These are phyloP conservation scores for Oscheius sp. DNA, from an alignment of 1,140 invertebrate species.

Conservation along the genomic window DNA sequence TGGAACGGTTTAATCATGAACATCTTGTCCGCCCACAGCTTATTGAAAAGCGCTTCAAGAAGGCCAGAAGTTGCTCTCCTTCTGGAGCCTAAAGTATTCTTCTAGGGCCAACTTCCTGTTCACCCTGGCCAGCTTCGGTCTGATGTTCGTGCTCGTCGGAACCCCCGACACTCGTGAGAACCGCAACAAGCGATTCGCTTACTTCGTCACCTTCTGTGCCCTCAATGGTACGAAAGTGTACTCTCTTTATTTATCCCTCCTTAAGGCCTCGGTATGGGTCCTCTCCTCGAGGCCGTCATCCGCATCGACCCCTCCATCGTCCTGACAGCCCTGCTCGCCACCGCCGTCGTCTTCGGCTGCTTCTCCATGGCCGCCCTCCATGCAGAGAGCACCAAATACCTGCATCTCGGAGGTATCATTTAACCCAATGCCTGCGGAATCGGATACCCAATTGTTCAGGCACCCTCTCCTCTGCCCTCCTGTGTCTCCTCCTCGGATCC, in stretches of 20 bases:
- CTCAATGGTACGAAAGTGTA: constrained; percentile 14
- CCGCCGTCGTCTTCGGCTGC: constrained; percentile 81
- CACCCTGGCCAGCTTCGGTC: constrained; percentile 16
- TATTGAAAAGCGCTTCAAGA: too few species aligned
- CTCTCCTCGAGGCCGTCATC: constrained; percentile 34
- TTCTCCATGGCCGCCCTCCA: constrained; percentile 82
- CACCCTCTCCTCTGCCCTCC: constrained; percentile 71
- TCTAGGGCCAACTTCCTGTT: constrained; percentile 19
- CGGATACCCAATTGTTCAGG: constrained; percentile 51
- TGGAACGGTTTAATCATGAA: too few species aligned
- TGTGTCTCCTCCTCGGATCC: constrained; percentile 73
- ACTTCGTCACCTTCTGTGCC: constrained; percentile 32
- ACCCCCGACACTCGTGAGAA: constrained; percentile 34
- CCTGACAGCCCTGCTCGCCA: constrained; percentile 80
- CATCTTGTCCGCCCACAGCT: too few species aligned
- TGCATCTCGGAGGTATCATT: constrained; percentile 72
- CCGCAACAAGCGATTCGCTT: constrained; percentile 31
- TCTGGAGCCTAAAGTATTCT: too few species aligned
- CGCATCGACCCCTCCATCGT: constrained; percentile 72
- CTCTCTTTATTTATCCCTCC: not conserved
- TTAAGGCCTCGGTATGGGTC: constrained; percentile 28
- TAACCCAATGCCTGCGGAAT: not conserved
- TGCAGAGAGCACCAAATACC: constrained; percentile 77
- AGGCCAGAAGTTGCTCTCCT: too few species aligned
- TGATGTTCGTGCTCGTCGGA: constrained; percentile 28